Conservation (phyloP, 2,113 vertebrate species). For the Menidia beryllina region DNA sequence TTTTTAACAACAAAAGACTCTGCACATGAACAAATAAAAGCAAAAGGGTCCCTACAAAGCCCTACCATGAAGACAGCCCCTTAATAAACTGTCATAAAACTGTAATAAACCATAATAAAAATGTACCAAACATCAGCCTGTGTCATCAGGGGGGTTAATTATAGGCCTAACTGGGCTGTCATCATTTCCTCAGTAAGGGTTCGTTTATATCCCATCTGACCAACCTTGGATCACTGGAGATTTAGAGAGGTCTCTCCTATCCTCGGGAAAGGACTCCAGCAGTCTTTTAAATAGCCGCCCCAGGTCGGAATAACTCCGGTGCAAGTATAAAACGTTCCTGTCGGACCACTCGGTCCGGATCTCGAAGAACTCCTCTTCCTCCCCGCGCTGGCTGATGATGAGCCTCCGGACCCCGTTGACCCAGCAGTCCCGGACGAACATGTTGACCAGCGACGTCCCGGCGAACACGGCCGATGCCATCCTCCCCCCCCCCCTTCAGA, state of each 20-base stretch:
- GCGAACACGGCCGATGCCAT: slow-evolving; percentile 98
- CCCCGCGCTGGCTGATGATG: slow-evolving; percentile 89
- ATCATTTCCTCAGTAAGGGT: slow-evolving; percentile 22
- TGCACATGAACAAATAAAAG: too few relatives aligned
- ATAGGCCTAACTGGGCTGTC: neutral
- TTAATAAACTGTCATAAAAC: neutral
- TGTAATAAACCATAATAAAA: neutral
- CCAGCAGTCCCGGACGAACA: slow-evolving; percentile 98
- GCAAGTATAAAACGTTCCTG: slow-evolving; percentile 93
- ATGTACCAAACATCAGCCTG: neutral
- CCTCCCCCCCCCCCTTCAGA: too few relatives aligned
- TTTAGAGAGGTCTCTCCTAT: slow-evolving; percentile 87
- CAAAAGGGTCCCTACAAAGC: neutral
- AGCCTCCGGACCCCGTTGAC: slow-evolving; percentile 95
- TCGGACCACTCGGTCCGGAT: slow-evolving; percentile 98
- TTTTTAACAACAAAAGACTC: too few relatives aligned
- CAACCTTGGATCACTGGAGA: slow-evolving; percentile 91
- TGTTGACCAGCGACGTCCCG: slow-evolving; percentile 96
- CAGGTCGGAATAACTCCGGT: slow-evolving; percentile 92
- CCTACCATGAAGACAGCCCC: too few relatives aligned
- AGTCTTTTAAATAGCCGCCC: slow-evolving; percentile 89
- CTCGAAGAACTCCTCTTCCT: slow-evolving; percentile 97
- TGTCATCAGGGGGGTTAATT: neutral
- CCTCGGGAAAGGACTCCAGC: slow-evolving; percentile 91
- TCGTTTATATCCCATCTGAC: slow-evolving; percentile 43